Evolutionary conservation across 2,888 invertebrate genomes (phyloP).

Genomic region (Sminthurinus aureus): DNA sequence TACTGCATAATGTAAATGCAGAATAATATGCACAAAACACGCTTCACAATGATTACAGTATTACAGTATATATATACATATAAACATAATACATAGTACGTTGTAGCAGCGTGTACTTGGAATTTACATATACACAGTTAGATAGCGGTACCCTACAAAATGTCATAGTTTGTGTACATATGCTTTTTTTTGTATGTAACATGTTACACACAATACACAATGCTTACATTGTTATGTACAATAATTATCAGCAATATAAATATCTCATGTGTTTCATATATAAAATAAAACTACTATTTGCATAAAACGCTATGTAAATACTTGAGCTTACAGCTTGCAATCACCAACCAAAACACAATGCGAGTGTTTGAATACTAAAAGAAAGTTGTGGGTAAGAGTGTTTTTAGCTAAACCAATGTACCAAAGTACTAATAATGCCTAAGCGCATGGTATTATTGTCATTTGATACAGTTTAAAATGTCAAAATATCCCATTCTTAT

Average conservation of each 20-base stretch:
- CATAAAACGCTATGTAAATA: neutral
- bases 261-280: constrained; percentile 3
- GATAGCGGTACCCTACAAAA: no score
- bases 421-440: no score
- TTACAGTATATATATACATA: neutral
- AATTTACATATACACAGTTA: no score
- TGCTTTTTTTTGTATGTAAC: neutral
- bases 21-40: no score
- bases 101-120: neutral
- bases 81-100: neutral
- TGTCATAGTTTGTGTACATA: no score
- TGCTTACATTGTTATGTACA: neutral
- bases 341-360: constrained; percentile 41
- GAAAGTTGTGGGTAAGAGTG: no score
- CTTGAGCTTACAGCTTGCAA: constrained; percentile 42
- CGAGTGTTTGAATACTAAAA: neutral
- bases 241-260: neutral
- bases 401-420: no score
- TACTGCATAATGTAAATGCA: no score
- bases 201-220: neutral
- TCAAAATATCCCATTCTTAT: no score
- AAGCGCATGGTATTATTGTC: no score
- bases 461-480: no score
- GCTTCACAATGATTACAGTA: no score
- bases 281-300: neutral